Evolutionary conservation across 2,113 vertebrate species (phyloP).

Genomic region (Etia nguti): DNA sequence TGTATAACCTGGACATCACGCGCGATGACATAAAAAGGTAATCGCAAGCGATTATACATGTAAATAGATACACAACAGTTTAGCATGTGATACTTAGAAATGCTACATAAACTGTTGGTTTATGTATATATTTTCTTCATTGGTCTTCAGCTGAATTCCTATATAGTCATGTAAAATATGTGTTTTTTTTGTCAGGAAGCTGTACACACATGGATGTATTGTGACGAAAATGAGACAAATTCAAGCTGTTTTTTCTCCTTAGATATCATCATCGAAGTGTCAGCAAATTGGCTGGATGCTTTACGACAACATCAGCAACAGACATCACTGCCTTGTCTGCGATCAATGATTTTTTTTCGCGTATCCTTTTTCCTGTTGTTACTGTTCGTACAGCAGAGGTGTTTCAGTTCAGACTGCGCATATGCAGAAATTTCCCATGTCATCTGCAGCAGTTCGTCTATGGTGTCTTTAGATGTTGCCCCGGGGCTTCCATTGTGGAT

Average conservation of each 20-base stretch:
- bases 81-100: neutral
- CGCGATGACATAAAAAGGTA: conserved; percentile 80
- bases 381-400: neutral
- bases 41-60: neutral
- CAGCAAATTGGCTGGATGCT: conserved; percentile 58
- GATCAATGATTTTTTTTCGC: conserved; percentile 83
- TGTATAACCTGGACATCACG: conserved; percentile 66
- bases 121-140: neutral
- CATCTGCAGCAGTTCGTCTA: conserved; percentile 19
- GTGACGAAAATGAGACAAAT: neutral
- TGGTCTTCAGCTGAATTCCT: neutral
- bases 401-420: neutral
- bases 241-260: neutral
- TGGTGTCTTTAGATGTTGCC: conserved; percentile 5
- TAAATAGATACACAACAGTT: neutral
- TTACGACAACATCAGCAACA: conserved; percentile 54
- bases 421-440: neutral
- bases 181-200: neutral
- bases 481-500: conserved; percentile 12
- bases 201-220: neutral
- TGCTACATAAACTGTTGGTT: neutral
- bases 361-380: conserved; percentile 78
- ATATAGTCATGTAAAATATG: neutral
- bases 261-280: conserved; percentile 78
- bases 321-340: conserved; percentile 82